These are phyloP conservation scores for Euphydryas editha DNA, from an alignment of 2,888 invertebrate species.

Conservation along the genomic window DNA sequence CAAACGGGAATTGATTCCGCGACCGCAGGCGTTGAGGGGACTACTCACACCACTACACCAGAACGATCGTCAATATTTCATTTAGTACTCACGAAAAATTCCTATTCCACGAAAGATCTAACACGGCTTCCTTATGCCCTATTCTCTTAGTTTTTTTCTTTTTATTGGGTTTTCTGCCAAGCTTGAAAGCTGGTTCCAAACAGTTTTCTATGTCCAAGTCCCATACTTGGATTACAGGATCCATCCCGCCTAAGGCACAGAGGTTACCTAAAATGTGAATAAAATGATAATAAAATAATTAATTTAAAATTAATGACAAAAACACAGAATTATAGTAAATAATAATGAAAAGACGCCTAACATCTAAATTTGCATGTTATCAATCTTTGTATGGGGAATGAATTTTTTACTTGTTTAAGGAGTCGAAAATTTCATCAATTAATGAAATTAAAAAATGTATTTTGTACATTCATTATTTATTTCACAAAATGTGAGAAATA, in stretches of 20 bases:
- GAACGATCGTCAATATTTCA: background rate
- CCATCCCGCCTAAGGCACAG: constrained; percentile 96
- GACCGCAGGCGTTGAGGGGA: too few relatives aligned
- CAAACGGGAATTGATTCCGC: too few relatives aligned
- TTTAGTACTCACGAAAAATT: constrained; percentile 83
- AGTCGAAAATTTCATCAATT: too few relatives aligned
- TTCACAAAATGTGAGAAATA: too few relatives aligned
- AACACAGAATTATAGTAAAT: too few relatives aligned
- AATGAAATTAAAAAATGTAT: too few relatives aligned
- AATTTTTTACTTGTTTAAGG: too few relatives aligned
- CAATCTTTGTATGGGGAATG: too few relatives aligned
- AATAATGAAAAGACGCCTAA: too few relatives aligned
- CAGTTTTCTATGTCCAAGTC: constrained; percentile 97
- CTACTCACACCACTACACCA: too few relatives aligned
- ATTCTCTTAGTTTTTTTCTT: constrained; percentile 87
- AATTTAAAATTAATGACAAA: background rate
- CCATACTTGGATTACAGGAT: constrained; percentile 97
- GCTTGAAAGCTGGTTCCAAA: constrained; percentile 92
- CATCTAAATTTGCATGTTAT: too few relatives aligned
- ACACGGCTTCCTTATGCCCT: constrained; percentile 95
- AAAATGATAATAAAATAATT: background rate
- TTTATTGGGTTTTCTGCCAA: constrained; percentile 89
- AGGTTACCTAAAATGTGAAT: constrained; percentile 86
- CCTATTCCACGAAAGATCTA: constrained; percentile 96
- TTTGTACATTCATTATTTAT: too few relatives aligned